Evolutionary conservation across 2,113 vertebrate species (phyloP).

Genomic region (Perca fluviatilis): DNA sequence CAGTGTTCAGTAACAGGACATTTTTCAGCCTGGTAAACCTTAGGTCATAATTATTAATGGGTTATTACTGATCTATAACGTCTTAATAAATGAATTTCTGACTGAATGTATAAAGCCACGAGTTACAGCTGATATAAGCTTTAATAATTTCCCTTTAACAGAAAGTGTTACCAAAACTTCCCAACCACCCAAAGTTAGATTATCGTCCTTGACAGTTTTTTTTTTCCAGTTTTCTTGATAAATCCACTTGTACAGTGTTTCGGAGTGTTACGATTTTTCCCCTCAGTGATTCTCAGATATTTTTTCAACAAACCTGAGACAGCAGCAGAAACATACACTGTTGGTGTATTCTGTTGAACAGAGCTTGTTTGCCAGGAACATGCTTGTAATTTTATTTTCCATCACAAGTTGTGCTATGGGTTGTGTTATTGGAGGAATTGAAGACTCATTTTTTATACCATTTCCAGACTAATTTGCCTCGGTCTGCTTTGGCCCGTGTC

Average conservation of each 20-base stretch:
- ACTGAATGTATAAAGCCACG: background rate
- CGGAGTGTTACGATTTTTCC: background rate
- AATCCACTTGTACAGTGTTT: background rate
- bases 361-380: conserved; percentile 59
- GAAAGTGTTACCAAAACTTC: background rate
- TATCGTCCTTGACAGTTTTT: background rate
- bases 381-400: conserved; percentile 52
- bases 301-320: background rate
- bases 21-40: background rate
- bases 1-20: too few species aligned
- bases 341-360: background rate
- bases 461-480: conserved; percentile 58
- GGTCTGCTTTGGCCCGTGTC: conserved; percentile 50
- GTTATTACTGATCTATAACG: background rate
- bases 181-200: background rate
- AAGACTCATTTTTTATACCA: conserved; percentile 49
- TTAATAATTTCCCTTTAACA: background rate
- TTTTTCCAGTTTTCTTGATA: background rate
- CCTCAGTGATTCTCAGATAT: background rate
- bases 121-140: background rate
- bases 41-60: background rate
- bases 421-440: conserved; percentile 55
- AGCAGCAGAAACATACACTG: conserved; percentile 20
- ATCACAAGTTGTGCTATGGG: conserved; percentile 47
- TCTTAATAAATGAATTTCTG: background rate